phyloP scores from a whole-genome alignment of 2,113 vertebrate genomes.

The Dinomys branickii region DNA sequence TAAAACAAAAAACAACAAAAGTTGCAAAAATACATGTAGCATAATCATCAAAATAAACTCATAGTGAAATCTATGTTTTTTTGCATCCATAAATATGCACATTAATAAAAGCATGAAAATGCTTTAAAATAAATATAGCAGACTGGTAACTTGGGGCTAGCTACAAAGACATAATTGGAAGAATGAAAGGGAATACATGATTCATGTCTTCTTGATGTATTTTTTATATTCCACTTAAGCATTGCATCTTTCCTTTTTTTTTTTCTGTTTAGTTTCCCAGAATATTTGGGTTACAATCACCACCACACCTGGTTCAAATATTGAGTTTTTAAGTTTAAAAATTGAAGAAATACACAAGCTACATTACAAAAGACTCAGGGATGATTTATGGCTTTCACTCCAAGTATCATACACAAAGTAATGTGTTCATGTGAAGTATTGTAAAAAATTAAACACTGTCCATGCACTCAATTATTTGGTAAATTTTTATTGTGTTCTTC shows the following conservation, averaged over 20 bases:
- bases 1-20: no score
- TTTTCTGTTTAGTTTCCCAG: neutral
- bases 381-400: neutral
- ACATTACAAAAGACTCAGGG: neutral
- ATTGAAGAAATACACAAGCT: neutral
- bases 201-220: neutral
- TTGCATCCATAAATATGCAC: neutral
- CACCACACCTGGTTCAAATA: neutral
- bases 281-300: neutral
- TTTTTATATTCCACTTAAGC: neutral
- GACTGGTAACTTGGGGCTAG: neutral
- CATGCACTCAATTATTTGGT: neutral
- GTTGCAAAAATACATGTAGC: neutral
- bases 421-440: neutral
- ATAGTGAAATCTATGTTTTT: neutral
- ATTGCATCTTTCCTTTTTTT: neutral
- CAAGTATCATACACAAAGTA: neutral
- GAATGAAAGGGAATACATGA: neutral
- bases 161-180: neutral
- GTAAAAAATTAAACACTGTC: neutral
- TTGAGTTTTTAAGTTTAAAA: neutral
- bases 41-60: neutral
- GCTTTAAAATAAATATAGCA: neutral
- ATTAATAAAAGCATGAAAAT: neutral
- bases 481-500: neutral